phyloP scores from a whole-genome alignment of 1,140 invertebrate genomes.

The Phymastichus coffea region DNA sequence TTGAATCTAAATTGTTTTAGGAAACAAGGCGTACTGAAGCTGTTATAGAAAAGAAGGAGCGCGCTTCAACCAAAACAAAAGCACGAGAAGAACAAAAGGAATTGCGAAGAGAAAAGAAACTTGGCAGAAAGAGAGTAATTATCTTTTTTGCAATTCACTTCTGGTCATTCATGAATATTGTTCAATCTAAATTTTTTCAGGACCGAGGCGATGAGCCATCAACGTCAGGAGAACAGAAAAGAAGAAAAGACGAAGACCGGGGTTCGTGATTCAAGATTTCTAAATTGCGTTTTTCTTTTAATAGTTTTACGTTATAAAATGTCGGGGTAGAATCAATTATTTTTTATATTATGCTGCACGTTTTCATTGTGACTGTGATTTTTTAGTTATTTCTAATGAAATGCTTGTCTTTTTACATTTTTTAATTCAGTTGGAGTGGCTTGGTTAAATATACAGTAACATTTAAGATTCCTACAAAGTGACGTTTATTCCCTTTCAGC shows the following conservation, averaged over 20 bases:
- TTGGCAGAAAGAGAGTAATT: constrained; percentile 71
- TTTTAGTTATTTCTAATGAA: not conserved
- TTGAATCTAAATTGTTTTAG: constrained; percentile 28
- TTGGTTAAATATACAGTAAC: constrained; percentile 20
- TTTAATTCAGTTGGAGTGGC: too few species aligned
- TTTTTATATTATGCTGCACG: too few species aligned
- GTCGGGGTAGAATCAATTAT: too few species aligned
- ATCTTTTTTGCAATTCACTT: not conserved
- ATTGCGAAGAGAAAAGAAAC: constrained; percentile 72
- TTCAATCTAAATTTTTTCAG: constrained; percentile 44
- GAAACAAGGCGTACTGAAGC: constrained; percentile 61
- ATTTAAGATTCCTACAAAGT: not conserved
- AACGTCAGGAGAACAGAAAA: constrained; percentile 65
- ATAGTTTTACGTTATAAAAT: constrained; percentile 19
- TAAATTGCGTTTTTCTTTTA: constrained; percentile 17
- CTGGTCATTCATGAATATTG: not conserved
- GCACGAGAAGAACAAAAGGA: constrained; percentile 68
- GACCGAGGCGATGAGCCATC: constrained; percentile 69
- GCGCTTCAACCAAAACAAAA: constrained; percentile 63
- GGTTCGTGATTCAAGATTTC: constrained; percentile 55
- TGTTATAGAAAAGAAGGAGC: constrained; percentile 66
- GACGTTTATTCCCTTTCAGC: constrained; percentile 40
- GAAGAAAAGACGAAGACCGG: constrained; percentile 73
- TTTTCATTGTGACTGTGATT: not conserved
- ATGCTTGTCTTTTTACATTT: too few species aligned